These are phyloP conservation scores for Saccostrea glomerata DNA, from an alignment of 1,140 invertebrate species.

Conservation along the genomic window DNA sequence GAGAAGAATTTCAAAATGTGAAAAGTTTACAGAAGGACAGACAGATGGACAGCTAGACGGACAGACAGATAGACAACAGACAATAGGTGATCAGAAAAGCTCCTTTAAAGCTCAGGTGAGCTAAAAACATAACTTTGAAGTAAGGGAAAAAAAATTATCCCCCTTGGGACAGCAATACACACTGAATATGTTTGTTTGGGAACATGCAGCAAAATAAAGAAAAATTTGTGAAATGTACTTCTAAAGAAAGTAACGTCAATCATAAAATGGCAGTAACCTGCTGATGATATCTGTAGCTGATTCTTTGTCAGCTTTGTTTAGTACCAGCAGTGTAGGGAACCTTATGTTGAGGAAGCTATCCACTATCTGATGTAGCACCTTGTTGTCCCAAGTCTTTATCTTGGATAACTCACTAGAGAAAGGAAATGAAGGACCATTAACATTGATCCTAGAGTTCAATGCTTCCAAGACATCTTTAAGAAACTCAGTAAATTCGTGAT, in stretches of 20 bases:
- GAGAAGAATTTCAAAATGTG: no score
- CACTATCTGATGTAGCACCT: slow-evolving; percentile 57
- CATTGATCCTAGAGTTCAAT: not conserved
- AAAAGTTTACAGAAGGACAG: no score
- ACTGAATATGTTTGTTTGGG: no score
- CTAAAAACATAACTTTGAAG: no score
- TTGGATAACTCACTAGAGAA: slow-evolving; percentile 55
- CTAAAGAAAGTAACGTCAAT: not conserved
- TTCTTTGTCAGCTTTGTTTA: slow-evolving; percentile 61
- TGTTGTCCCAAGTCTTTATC: slow-evolving; percentile 55
- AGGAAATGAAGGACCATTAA: not conserved
- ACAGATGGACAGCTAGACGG: no score
- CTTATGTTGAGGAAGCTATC: slow-evolving; percentile 58
- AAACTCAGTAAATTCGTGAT: no score
- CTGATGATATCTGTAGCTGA: slow-evolving; percentile 50
- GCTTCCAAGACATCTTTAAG: not conserved
- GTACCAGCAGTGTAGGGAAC: slow-evolving; percentile 63
- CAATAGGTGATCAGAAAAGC: no score
- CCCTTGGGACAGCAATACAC: no score
- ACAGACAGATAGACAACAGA: no score
- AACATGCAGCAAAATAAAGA: no score
- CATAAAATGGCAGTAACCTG: slow-evolving; percentile 48
- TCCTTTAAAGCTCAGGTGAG: no score
- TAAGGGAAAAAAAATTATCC: no score
- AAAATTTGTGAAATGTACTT: not conserved